Conservation (phyloP, 2,888 invertebrate genomes). For the Xanthorhoe designata region DNA sequence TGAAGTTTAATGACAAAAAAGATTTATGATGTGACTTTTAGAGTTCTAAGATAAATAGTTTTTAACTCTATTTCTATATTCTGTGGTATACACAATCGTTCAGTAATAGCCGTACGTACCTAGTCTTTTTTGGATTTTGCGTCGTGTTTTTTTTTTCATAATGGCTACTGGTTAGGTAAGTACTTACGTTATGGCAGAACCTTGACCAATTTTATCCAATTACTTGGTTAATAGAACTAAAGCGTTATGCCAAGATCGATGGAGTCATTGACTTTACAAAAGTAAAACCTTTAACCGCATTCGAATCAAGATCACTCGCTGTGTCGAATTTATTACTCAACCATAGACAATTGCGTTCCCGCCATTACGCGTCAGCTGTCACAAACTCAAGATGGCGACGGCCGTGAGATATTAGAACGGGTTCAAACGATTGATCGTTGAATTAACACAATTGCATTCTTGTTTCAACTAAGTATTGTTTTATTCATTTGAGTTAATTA, state of each 20-base stretch:
- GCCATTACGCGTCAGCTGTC: slow-evolving; percentile 66
- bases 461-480: slow-evolving; percentile 37
- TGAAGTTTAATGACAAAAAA: background rate
- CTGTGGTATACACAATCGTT: too few species aligned
- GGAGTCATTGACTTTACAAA: slow-evolving; percentile 15
- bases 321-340: slow-evolving; percentile 65
- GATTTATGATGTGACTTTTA: too few species aligned
- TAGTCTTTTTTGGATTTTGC: too few species aligned
- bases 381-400: slow-evolving; percentile 62
- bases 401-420: slow-evolving; percentile 55
- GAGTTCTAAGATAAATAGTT: too few species aligned
- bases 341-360: slow-evolving; percentile 64
- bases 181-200: too few species aligned
- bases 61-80: too few species aligned
- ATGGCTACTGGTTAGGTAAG: background rate
- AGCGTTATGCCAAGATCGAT: background rate
- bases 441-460: slow-evolving; percentile 43
- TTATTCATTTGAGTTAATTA: slow-evolving; percentile 36
- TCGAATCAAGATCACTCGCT: slow-evolving; percentile 51
- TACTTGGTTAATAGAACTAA: background rate
- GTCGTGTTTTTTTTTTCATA: background rate
- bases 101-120: too few species aligned
- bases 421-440: slow-evolving; percentile 32
- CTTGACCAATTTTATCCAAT: background rate
- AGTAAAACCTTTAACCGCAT: slow-evolving; percentile 44